Evolutionary conservation across 2,888 invertebrate species (phyloP).

Genomic region (Punctoribates punctum): DNA sequence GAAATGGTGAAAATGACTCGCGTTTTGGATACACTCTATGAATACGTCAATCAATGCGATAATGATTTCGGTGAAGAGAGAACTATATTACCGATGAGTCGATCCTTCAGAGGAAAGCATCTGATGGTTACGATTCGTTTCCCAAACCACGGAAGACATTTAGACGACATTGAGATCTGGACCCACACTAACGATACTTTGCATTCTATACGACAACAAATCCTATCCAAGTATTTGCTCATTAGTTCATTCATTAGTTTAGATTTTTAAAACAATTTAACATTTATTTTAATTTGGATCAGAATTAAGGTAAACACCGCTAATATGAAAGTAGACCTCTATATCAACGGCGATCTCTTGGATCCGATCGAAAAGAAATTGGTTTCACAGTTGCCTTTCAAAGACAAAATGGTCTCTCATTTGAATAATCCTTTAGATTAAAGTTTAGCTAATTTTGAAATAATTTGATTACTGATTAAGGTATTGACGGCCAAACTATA

Average conservation of each 20-base stretch:
- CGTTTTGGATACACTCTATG: conserved; percentile 86
- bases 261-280: neutral
- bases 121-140: conserved; percentile 79
- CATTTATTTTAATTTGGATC: conserved; percentile 25
- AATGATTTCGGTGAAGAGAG: conserved; percentile 68
- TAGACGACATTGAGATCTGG: conserved; percentile 85
- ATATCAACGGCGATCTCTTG: conserved; percentile 78
- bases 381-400: conserved; percentile 74
- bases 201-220: conserved; percentile 69
- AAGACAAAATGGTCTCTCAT: conserved; percentile 76
- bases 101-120: conserved; percentile 86
- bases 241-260: neutral
- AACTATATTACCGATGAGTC: conserved; percentile 78
- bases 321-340: conserved; percentile 82
- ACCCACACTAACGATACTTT: conserved; percentile 93
- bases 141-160: conserved; percentile 73
- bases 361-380: conserved; percentile 81
- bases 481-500: conserved; percentile 71
- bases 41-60: conserved; percentile 93
- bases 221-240: conserved; percentile 42
- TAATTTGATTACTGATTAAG: conserved; percentile 54
- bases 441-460: neutral
- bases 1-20: conserved; percentile 85
- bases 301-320: conserved; percentile 60
- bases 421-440: conserved; percentile 48